phyloP scores from a whole-genome alignment of 2,113 vertebrate genomes.

The Noctilio leporinus region DNA sequence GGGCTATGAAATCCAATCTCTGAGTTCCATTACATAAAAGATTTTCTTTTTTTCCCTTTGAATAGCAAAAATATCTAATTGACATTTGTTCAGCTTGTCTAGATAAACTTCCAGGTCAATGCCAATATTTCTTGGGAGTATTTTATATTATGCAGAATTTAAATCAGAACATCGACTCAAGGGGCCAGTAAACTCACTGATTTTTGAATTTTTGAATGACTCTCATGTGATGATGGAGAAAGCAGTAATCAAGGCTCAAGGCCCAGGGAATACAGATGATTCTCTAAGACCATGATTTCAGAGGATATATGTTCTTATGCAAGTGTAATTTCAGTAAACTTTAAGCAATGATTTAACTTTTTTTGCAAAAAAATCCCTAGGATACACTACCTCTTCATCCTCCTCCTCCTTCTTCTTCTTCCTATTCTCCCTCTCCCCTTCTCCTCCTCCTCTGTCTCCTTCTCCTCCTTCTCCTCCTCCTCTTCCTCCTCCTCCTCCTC shows the following conservation, averaged over 20 bases:
- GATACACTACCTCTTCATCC: no score
- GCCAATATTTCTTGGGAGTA: neutral
- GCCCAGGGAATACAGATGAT: neutral
- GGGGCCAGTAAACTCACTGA: neutral
- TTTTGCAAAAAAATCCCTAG: neutral
- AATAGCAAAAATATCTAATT: neutral
- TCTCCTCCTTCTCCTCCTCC: neutral
- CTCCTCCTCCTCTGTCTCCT: no score
- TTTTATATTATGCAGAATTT: neutral
- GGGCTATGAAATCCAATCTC: neutral
- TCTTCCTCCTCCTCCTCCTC: neutral
- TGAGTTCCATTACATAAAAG: neutral
- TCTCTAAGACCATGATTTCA: neutral
- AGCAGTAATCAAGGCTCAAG: neutral
- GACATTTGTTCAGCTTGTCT: neutral
- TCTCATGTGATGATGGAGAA: rapidly evolving
- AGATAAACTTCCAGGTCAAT: neutral
- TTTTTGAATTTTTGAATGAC: neutral
- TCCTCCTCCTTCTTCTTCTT: neutral
- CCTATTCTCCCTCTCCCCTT: neutral
- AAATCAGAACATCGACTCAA: neutral
- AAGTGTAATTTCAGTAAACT: neutral
- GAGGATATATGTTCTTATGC: neutral
- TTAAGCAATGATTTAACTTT: neutral
- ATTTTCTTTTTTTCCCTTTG: neutral